These are phyloP conservation scores for Ciconia nigra DNA, from an alignment of 2,797 vertebrate species.

Conservation along the genomic window DNA sequence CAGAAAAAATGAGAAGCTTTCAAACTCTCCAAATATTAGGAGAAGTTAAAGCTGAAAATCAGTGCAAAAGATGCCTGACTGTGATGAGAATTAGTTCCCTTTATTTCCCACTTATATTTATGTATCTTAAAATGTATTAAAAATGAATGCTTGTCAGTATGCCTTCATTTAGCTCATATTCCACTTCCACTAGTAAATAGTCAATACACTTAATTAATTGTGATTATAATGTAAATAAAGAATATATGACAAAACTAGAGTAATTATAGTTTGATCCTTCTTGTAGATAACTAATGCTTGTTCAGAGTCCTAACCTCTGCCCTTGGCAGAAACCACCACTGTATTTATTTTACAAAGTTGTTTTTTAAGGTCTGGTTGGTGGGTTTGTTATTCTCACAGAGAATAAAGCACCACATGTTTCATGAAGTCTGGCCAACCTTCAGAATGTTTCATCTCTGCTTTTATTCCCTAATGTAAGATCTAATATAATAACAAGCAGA, in stretches of 20 bases:
- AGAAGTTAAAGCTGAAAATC: neutral
- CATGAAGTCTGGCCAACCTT: neutral
- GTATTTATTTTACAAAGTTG: neutral
- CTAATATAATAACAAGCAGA: constrained; percentile 2
- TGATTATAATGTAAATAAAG: neutral
- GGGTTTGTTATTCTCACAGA: neutral
- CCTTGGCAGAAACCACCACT: neutral
- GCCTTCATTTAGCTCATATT: neutral
- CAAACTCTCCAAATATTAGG: neutral
- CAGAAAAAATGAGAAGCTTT: neutral
- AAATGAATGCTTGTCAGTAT: neutral
- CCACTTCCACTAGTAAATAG: neutral
- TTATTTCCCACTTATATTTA: neutral
- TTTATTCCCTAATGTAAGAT: neutral
- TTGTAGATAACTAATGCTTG: neutral
- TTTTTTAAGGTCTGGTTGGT: neutral
- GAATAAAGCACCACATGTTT: constrained; percentile 15
- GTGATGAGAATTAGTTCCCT: neutral
- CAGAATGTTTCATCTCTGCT: neutral
- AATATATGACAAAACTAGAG: neutral
- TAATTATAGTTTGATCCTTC: neutral
- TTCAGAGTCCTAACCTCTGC: neutral
- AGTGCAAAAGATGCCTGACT: neutral
- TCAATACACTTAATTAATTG: neutral
- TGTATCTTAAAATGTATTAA: neutral